A percentile compares a stretch with the other conserved stretches of the same genome.
phyloP scores from a whole-genome alignment of 2,888 invertebrate species.

The Omphaloscelis lunosa region DNA sequence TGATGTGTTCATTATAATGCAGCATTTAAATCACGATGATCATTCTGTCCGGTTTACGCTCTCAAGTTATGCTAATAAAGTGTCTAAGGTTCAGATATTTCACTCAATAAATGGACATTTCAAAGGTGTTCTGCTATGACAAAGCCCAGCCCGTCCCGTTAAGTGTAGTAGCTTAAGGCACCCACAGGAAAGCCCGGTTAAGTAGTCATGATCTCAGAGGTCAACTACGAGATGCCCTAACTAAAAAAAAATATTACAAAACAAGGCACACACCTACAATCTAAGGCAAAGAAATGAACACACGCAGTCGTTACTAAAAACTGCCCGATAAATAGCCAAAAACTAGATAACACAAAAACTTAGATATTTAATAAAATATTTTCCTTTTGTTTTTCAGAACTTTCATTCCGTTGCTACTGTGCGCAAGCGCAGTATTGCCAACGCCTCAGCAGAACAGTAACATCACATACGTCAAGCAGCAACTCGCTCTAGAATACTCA shows the following conservation, averaged over 20 bases:
- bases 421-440: conserved; percentile 66
- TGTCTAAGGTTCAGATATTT: conserved; percentile 2
- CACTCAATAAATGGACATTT: neutral
- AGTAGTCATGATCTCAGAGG: no score
- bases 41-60: neutral
- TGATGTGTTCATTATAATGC: conserved; percentile 4
- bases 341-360: neutral
- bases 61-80: neutral
- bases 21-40: neutral
- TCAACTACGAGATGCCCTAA: no score
- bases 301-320: neutral
- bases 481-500: conserved; percentile 68
- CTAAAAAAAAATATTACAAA: no score
- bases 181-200: no score
- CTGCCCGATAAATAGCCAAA: neutral
- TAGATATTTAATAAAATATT: neutral
- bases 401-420: conserved; percentile 72
- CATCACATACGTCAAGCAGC: conserved; percentile 80
- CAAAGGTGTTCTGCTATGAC: neutral
- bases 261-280: neutral
- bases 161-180: no score
- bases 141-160: no score
- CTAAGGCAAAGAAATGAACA: neutral
- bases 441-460: conserved; percentile 80
- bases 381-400: conserved; percentile 74